Evolutionary conservation across 53 echinoderm and acorn worm species (phyloP).

Genomic region (Stichopus horrens): DNA sequence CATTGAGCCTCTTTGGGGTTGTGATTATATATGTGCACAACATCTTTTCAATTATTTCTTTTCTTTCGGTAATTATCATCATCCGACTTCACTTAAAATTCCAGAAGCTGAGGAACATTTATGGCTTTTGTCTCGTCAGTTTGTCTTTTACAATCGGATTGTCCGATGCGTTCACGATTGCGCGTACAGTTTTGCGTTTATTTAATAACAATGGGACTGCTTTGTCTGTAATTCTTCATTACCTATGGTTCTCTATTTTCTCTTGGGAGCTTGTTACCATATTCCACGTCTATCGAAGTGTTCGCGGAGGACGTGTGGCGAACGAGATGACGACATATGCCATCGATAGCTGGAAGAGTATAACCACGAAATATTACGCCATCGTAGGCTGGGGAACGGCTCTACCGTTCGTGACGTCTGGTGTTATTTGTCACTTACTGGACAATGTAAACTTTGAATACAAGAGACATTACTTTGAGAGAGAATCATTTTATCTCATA

Average conservation of each 20-base stretch:
- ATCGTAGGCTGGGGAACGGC: too few relatives aligned
- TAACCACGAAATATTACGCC: too few relatives aligned
- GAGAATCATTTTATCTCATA: too few relatives aligned
- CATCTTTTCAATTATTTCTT: not conserved
- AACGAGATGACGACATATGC: not conserved
- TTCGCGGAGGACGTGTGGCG: not conserved
- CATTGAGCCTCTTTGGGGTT: too few relatives aligned
- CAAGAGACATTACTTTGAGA: too few relatives aligned
- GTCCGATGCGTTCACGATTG: not conserved
- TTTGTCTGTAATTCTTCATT: slow-evolving; percentile 1
- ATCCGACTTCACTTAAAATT: slow-evolving; percentile 20
- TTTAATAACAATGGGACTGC: not conserved
- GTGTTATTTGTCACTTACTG: too few relatives aligned
- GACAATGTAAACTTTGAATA: too few relatives aligned
- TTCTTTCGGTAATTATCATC: not conserved
- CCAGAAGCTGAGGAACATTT: not conserved
- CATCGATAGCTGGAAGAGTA: too few relatives aligned
- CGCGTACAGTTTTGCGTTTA: not conserved
- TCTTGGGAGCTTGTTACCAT: slow-evolving; percentile 23
- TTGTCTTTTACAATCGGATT: not conserved
- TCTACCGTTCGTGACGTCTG: too few relatives aligned
- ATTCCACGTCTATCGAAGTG: slow-evolving; percentile 8
- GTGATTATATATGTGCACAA: too few relatives aligned
- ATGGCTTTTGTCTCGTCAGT: slow-evolving; percentile 28
- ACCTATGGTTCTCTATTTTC: slow-evolving; percentile 20